Evolutionary conservation across 2,888 invertebrate genomes (phyloP), one percentile per base, ranked within the genome.

Genomic region (Lepidochrysops patricia): DNA sequence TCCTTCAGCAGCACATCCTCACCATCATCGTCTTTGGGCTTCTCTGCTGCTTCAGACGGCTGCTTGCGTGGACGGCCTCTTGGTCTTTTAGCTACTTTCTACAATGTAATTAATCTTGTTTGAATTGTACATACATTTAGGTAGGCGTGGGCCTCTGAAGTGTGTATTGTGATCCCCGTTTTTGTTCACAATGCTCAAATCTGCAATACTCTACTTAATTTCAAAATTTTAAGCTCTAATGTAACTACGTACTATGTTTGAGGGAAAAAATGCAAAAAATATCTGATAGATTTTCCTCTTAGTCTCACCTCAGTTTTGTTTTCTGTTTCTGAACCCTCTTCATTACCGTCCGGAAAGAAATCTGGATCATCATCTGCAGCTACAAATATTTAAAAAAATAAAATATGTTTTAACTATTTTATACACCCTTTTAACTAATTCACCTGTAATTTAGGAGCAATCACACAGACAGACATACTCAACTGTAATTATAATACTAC

Each of bases 1-100:
- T 90, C 90, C 66, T 89, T 85, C 0, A 89, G 74, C 1, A 90
- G 74, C 37, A 90, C 77, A 57, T 89, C 89, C 58, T 89, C 88
- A 0, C 75, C 76, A 0, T 80, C 81, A 0, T 74, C 70, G 0
- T 64, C 62, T 35, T 77, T 76, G 0, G 57, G 19, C 70, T 69
- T 4, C 66, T 65, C 25, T 70, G 67, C 62, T 60, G 61, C 13
- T 70, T 68, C 63, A 59, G 61, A 12, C 29, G 58, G 0, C 59
- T 60, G 13, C 65, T 88, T 89, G 27, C 85, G 80, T 0, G 89
- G 88, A 0, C 89, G 74, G 0, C 89, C 88, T 4, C 88, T 82
- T 62, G 84, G 86, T 13, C 73, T 78, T 0, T 73, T 72, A 1
- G 64, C 63, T 7, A 56, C 13, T 54, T 63, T 57, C 66, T 67